phyloP scores from a whole-genome alignment of 2,113 vertebrate genomes.

The Paratilapia polleni region DNA sequence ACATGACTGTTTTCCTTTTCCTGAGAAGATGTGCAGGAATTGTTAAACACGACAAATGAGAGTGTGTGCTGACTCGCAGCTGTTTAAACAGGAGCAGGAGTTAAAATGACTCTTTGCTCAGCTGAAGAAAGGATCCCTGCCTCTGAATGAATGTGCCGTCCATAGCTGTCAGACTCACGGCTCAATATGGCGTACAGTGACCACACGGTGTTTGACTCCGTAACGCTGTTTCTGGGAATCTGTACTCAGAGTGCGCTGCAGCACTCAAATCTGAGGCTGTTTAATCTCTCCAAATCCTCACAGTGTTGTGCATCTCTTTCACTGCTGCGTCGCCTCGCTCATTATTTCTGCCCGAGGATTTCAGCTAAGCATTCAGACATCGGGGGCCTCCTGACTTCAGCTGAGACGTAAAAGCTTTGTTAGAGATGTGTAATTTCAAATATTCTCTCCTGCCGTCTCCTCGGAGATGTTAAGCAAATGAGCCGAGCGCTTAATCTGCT shows the following conservation, averaged over 20 bases:
- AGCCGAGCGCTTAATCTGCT: slow-evolving; percentile 67
- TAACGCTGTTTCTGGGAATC: neutral
- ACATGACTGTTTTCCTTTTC: neutral
- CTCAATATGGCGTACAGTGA: slow-evolving; percentile 34
- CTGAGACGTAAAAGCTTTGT: slow-evolving; percentile 56
- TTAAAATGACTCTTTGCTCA: slow-evolving; percentile 41
- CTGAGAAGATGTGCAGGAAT: neutral
- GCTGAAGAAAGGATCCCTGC: slow-evolving; percentile 22
- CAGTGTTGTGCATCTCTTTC: slow-evolving; percentile 27
- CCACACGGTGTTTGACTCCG: neutral
- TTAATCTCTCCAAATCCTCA: slow-evolving; percentile 57
- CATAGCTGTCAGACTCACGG: neutral
- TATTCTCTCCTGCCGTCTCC: slow-evolving; percentile 33
- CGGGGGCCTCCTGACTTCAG: slow-evolving; percentile 12
- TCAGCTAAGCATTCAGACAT: slow-evolving; percentile 36
- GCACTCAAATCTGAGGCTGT: slow-evolving; percentile 12
- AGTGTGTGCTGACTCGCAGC: slow-evolving; percentile 13
- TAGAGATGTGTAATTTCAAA: slow-evolving; percentile 56
- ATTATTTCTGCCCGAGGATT: slow-evolving; percentile 43
- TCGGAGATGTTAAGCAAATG: slow-evolving; percentile 67
- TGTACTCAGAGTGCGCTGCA: neutral
- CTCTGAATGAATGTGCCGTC: slow-evolving; percentile 24
- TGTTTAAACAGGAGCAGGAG: slow-evolving; percentile 10
- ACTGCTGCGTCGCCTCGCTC: neutral
- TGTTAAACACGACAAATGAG: neutral